Base-by-base conservation (phyloP, 2,113 vertebrate genomes). In the Menura novaehollandiae region DNA sequence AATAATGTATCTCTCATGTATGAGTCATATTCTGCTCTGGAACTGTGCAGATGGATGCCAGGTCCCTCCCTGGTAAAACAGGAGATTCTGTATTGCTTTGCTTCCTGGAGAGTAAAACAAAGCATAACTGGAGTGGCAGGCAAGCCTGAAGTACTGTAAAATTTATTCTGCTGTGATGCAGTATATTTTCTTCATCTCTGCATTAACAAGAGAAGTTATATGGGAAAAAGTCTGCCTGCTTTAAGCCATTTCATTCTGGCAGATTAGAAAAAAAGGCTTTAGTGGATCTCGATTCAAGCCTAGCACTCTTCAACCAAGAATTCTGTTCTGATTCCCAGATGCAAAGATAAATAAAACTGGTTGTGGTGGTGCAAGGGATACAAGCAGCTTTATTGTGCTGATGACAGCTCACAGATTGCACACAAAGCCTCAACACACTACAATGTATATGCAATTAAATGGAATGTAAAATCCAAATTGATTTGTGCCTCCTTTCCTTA, bases 381-480 rank as follows among this genome's bases (percentile, higher is more conserved):
- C 28, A 35, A 77, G 60, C 23, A 72, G 37, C 73, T 88, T 84
- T 44, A 15, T 58, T 73, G 81, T 81, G 67, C 88, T 66, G 74
- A 39, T 86, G 64, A 26, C 30, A 93, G 60, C 58, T 80, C 91
- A 43, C 43, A 46, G 72, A 44, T 46, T 62, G 75, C 64, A 39
- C n/a, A 73, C 80, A 56, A 64, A 92, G 30, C 35, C 66, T 93
- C 73, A 46, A 16, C 85, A 81, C 76, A 33, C 47, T 23, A 7
- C 2, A 0, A 73, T 1, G 6, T 66, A 21, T 18, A 10, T 33
- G 21, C 80, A 93, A 87, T 97, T 96, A 92, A 86, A 91, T 90
- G 91, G 83, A 82, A 95, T 91, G 81, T 93, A 92, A 95, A 94
- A 93, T 87, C 78, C 44, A 82, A 68, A 94, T 89, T 94, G 95